These are phyloP conservation scores for Operophtera brumata DNA, from an alignment of 2,888 invertebrate genomes.

Conservation along the genomic window DNA sequence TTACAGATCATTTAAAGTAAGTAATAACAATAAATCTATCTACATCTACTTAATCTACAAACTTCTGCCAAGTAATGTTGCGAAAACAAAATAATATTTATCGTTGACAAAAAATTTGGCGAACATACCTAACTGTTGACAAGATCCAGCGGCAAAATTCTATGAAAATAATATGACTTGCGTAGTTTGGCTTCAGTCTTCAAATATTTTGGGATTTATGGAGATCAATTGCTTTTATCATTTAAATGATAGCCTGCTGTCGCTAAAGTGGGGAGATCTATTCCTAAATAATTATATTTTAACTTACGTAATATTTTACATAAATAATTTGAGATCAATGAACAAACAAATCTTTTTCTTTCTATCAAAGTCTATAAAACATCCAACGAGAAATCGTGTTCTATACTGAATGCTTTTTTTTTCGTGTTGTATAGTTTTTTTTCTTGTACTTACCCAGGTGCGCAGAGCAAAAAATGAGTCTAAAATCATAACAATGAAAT, in stretches of 20 bases:
- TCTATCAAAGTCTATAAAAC: slow-evolving; percentile 37
- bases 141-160: slow-evolving; percentile 8
- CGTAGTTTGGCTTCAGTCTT: slow-evolving; percentile 52
- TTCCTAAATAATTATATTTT: slow-evolving; percentile 60
- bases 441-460: slow-evolving; percentile 64
- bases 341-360: slow-evolving; percentile 55
- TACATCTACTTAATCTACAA: slow-evolving; percentile 13
- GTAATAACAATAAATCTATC: slow-evolving; percentile 24
- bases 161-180: slow-evolving; percentile 19
- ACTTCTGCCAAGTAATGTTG: slow-evolving; percentile 21
- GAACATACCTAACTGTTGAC: slow-evolving; percentile 12
- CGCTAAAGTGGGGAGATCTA: slow-evolving; percentile 21
- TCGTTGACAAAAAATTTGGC: slow-evolving; percentile 23
- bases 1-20: slow-evolving; percentile 25
- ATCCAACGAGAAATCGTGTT: slow-evolving; percentile 25
- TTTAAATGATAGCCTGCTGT: slow-evolving; percentile 38
- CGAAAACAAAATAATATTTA: slow-evolving; percentile 13
- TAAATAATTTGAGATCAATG: slow-evolving; percentile 79
- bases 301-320: slow-evolving; percentile 58
- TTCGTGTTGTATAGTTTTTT: slow-evolving; percentile 28
- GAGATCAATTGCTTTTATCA: slow-evolving; percentile 60
- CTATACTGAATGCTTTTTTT: slow-evolving; percentile 26
- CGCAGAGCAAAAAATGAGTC: slow-evolving; percentile 55
- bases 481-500: slow-evolving; percentile 52
- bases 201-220: slow-evolving; percentile 57